Conservation (phyloP, 1,140 invertebrate species). For the Heliothis virescens region DNA sequence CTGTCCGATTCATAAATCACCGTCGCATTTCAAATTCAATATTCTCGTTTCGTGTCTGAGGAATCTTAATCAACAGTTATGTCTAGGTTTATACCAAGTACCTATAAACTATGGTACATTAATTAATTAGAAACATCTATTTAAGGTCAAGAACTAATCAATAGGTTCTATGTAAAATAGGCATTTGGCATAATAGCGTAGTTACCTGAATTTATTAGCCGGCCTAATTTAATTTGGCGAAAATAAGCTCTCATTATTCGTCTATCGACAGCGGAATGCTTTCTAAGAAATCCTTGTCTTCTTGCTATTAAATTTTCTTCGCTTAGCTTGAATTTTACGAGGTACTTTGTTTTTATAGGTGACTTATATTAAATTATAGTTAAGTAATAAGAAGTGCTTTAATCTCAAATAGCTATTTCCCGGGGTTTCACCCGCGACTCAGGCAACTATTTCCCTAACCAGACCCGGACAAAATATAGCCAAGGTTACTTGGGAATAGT, state of each 20-base stretch:
- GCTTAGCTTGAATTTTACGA: constrained; percentile 25
- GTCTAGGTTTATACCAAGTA: neutral
- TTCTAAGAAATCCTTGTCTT: constrained; percentile 38
- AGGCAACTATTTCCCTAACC: too few species aligned
- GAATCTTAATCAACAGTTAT: constrained; percentile 7
- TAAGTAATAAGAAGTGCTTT: too few species aligned
- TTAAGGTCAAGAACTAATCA: constrained; percentile 4
- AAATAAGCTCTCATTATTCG: constrained; percentile 47
- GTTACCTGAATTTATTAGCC: constrained; percentile 45
- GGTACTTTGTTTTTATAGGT: constrained; percentile 23
- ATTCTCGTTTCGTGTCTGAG: neutral
- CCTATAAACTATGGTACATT: neutral
- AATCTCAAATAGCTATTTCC: too few species aligned
- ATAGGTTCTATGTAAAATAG: constrained; percentile 26
- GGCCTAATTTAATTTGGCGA: constrained; percentile 43
- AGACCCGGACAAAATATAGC: too few species aligned
- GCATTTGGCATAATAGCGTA: constrained; percentile 46
- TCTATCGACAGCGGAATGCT: constrained; percentile 40
- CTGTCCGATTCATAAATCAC: constrained; percentile 16
- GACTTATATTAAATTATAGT: constrained; percentile 16
- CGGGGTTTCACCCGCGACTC: too few species aligned
- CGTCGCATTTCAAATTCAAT: neutral
- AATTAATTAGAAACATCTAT: constrained; percentile 12
- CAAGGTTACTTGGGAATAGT: neutral
- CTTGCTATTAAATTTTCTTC: constrained; percentile 38